phyloP scores from a whole-genome alignment of 2,113 vertebrate genomes.

The Herpailurus yagouaroundi region DNA sequence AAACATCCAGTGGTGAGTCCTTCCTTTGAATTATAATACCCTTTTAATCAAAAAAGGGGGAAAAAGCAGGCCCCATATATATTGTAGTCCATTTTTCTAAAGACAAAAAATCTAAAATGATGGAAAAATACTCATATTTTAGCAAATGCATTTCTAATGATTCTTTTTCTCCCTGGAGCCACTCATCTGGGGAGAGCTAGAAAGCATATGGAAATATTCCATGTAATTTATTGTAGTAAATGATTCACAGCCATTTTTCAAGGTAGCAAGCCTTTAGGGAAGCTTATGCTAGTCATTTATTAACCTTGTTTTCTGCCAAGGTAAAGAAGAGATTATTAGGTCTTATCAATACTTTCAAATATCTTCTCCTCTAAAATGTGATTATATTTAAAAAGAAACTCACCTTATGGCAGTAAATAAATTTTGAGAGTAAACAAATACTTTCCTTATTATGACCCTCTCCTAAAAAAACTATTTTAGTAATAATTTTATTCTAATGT shows the following conservation, averaged over 20 bases:
- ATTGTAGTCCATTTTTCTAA: background rate
- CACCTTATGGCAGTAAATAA: background rate
- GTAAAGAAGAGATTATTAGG: background rate
- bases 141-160: background rate
- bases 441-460: background rate
- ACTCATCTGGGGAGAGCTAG: background rate
- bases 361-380: background rate
- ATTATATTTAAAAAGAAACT: slow-evolving; percentile 32
- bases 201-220: background rate
- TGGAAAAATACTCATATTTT: background rate
- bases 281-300: slow-evolving; percentile 1
- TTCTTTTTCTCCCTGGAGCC: background rate
- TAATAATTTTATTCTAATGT: slow-evolving; percentile 30
- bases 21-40: background rate
- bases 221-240: slow-evolving; percentile 54
- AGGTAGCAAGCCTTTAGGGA: slow-evolving; percentile 36
- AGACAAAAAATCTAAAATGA: background rate
- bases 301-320: background rate
- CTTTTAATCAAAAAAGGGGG: background rate
- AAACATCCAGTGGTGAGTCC: background rate
- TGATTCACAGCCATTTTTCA: slow-evolving; percentile 25
- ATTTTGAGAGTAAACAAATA: slow-evolving; percentile 44
- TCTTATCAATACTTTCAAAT: slow-evolving; percentile 20
- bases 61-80: background rate
- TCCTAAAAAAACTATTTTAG: slow-evolving; percentile 54